Evolutionary conservation across 1,140 invertebrate genomes (phyloP).

Genomic region (Radopholus similis): DNA sequence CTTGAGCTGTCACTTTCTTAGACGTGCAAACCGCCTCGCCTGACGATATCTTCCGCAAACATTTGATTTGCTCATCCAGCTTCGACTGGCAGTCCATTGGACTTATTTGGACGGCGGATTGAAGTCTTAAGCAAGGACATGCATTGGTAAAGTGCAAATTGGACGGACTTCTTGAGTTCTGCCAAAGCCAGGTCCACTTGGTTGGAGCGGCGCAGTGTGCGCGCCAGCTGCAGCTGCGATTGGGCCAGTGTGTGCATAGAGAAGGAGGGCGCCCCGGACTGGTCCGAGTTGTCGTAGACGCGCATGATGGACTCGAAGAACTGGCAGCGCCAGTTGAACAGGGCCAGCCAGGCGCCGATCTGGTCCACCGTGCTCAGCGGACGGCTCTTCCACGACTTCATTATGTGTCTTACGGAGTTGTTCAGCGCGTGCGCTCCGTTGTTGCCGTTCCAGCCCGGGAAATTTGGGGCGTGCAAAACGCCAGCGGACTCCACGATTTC

Average conservation of each 20-base stretch:
- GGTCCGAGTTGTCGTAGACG: conserved; percentile 23
- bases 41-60: conserved; percentile 25
- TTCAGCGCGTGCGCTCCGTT: conserved; percentile 13
- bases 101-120: conserved; percentile 14
- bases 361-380: conserved; percentile 33
- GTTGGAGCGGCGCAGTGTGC: conserved; percentile 28
- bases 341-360: conserved; percentile 31
- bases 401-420: conserved; percentile 28
- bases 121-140: conserved; percentile 13
- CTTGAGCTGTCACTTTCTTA: conserved; percentile 3
- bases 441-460: conserved; percentile 2
- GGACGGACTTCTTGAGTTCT: conserved; percentile 29
- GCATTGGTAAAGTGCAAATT: background rate
- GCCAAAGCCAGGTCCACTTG: conserved; percentile 38
- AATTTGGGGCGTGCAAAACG: conserved; percentile 16
- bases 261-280: conserved; percentile 10
- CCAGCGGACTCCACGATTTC: conserved; percentile 30
- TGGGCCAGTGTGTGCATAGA: conserved; percentile 35
- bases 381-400: conserved; percentile 43
- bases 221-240: conserved; percentile 31
- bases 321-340: conserved; percentile 40
- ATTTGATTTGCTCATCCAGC: conserved; percentile 30
- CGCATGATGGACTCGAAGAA: conserved; percentile 22
- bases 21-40: background rate
- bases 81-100: conserved; percentile 35